Base-by-base conservation (phyloP, 2,797 vertebrate genomes). In the Atherinosoma microstoma region DNA sequence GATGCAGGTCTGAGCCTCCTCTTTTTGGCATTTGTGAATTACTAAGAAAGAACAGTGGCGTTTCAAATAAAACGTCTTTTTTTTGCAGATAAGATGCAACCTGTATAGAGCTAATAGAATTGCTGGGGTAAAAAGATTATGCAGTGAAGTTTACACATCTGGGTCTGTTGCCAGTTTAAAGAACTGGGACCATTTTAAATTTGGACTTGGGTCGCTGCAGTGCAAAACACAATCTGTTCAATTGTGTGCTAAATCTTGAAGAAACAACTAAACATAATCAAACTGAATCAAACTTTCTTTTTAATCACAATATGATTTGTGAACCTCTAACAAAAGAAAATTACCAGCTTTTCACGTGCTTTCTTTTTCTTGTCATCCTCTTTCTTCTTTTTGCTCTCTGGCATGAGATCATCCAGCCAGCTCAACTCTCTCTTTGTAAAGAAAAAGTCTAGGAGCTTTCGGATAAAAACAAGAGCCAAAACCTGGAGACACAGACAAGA, bases 331-430 rank as follows among this genome's bases (percentile, higher is more conserved):
- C 3, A 7, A 27, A 56, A 66, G 30, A 2, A 6, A n/a, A 40
- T 82, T 83, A 92, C 93, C 92, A 89, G 86, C 10, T 90, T 89
- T 79, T 92, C 89, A 8, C 73, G 91, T 0, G 91, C 92, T 86
- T 92, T 89, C 85, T 94, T 95, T 91, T 99, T 97, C 91, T 97
- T 96, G 91, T 99, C 97, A n/a, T 99, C 97, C 87, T 98, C 97
- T 49, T 95, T 99, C 90, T 98, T 99, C 92, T 98, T 99, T 90
- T 98, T 98, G 93, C 97, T 98, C 90, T 99, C 97, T 60, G 97
- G 97, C 88, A 99, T 98, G 80, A 98, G 87, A 89, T 99, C 97
- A 86, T 99, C 97, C 65, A 99, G 93, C 96, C 96, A 99, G 89
- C 97, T 98, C 78, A 99, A 91, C 75, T 99, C 97, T 88, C 96